phyloP scores from a whole-genome alignment of 1,140 invertebrate species.

The Drosophila nasuta region DNA sequence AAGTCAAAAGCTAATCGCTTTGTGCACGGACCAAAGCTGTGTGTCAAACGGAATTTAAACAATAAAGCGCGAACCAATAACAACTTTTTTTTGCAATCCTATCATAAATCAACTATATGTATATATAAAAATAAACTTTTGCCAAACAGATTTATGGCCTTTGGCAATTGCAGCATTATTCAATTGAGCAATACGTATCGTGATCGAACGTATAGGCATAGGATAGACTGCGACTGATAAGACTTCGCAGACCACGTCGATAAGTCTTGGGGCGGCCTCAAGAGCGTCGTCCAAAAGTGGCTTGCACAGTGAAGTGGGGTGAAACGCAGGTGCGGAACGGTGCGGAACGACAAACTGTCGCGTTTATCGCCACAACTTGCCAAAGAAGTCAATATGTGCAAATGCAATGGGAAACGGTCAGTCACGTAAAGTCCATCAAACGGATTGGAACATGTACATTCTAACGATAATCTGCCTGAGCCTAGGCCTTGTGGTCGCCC shows the following conservation, averaged over 20 bases:
- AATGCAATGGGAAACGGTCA: slow-evolving; percentile 12
- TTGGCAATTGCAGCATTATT: slow-evolving; percentile 22
- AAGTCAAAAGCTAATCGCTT: not conserved
- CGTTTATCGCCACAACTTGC: not conserved
- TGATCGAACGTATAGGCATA: not conserved
- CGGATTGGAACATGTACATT: slow-evolving; percentile 40
- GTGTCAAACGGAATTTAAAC: too few species aligned
- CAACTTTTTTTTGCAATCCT: not conserved
- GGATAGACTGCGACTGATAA: slow-evolving; percentile 1
- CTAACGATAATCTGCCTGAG: slow-evolving; percentile 34
- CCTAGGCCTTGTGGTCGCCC: slow-evolving; percentile 36
- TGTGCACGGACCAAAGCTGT: not conserved
- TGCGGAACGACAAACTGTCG: not conserved
- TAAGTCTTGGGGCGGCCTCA: slow-evolving; percentile 6
- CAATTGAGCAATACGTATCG: slow-evolving; percentile 9
- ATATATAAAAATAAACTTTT: slow-evolving; percentile 3
- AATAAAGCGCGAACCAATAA: not conserved
- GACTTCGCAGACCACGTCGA: not conserved
- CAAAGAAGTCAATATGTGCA: slow-evolving; percentile 6
- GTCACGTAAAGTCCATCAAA: slow-evolving; percentile 39
- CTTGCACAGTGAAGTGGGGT: not conserved
- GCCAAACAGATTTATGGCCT: slow-evolving; percentile 20
- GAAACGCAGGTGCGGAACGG: not conserved
- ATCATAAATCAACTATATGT: slow-evolving; percentile 2
- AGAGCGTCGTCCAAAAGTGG: slow-evolving; percentile 12